Evolutionary conservation across 2,888 invertebrate species (phyloP), one percentile per base, ranked within the genome.

Genomic region (Ennomos erosarius): DNA sequence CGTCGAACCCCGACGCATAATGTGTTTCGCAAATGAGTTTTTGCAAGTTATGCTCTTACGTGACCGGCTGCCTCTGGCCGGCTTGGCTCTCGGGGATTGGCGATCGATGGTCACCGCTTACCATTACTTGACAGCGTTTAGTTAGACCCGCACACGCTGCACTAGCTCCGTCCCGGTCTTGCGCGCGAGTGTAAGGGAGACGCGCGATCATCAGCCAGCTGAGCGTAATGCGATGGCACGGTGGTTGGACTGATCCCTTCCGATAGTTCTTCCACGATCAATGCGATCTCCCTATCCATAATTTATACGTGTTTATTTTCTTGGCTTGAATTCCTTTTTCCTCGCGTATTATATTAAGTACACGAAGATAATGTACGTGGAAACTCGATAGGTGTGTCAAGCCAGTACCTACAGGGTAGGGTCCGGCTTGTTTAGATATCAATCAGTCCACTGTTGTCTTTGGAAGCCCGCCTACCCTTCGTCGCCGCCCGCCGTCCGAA

Each of bases 1-100:
- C 65, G 62, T 57, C 67, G 61, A 68, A 66, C 44, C 64, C 55
- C 67, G 64, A 68, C 67, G 64, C 62, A 53, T 62, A 62, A 59
- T 65, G 69, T 68, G 69, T 71, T 75, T 73, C 64, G 71, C 71
- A 75, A 78, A 78, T 78, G 67, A 73, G 78, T 79, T 75, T 79
- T 73, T 68, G 71, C 70, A 64, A 68, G 67, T 69, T 62, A 66
- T 70, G 70, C 70, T 63, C 64, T 76, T 73, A 75, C 59, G 69
- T 69, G 66, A 66, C 54, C 60, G 57, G 54, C 52, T 39, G 45
- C 47, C 44, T 46, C 40, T 42, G 40, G 64, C 55, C 40, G 36
- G 62, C 51, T 43, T 38, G 59, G 55, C 53, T 55, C 59, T 62
- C 57, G 54, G 65, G 64, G 66, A 60, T 64, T 26, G 64, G 61